Conservation (phyloP, 1,140 invertebrate species). For the Chelonus insularis region DNA sequence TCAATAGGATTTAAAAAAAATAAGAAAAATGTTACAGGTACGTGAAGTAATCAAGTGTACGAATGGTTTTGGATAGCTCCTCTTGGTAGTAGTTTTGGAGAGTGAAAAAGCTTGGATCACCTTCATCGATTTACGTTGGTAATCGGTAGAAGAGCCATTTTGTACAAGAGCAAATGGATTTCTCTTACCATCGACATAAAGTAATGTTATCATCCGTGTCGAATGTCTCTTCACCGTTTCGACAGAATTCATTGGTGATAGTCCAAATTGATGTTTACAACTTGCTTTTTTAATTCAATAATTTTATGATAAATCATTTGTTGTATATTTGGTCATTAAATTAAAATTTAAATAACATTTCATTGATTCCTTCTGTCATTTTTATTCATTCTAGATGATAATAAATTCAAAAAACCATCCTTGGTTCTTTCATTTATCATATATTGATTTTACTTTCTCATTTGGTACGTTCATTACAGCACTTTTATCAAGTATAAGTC, state of each 20-base stretch:
- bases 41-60: slow-evolving; percentile 14
- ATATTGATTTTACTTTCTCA: not conserved
- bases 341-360: no score
- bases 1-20: not conserved
- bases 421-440: no score
- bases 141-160: slow-evolving; percentile 8
- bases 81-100: not conserved
- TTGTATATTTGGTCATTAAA: no score
- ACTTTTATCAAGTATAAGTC: slow-evolving; percentile 4
- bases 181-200: not conserved
- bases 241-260: slow-evolving; percentile 1
- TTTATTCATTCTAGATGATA: no score
- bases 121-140: slow-evolving; percentile 19
- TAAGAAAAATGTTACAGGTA: not conserved
- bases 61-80: slow-evolving; percentile 2
- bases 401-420: no score
- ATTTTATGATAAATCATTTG: no score
- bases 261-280: not conserved
- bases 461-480: not conserved
- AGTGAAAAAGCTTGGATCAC: slow-evolving; percentile 22
- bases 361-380: not conserved
- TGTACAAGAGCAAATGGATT: slow-evolving; percentile 14
- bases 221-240: slow-evolving; percentile 10
- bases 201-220: slow-evolving; percentile 16
- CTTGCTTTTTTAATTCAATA: not conserved